Evolutionary conservation across 2,888 invertebrate species (phyloP), one percentile per base, ranked within the genome.

Genomic region (Andrena flavipes): DNA sequence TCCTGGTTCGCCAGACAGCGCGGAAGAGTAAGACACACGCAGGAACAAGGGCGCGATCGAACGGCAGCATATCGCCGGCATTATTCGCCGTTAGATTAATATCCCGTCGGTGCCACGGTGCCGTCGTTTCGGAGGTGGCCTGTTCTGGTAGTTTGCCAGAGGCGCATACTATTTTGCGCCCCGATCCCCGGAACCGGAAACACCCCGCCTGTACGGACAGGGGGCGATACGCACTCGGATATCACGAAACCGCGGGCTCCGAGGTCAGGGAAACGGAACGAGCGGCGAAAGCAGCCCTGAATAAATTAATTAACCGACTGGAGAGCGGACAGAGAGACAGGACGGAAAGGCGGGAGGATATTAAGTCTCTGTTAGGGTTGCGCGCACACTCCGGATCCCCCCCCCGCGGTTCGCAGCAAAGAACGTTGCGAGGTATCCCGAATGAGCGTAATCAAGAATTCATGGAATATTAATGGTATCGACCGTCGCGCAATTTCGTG

Each of bases 131-230:
- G 84, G 87, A 86, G 87, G 87, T 87, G 72, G 84, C 87, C 88
- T 88, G 89, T 90, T 89, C 88, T 92, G 92, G 91, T 90, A 84
- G 77, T 76, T 87, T 92, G 92, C 92, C 92, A 93, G 90, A 88
- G 89, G 85, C 83, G 87, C 82, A 69, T 84, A 87, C 88, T 84
- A 89, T 91, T 90, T 90, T 89, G 84, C 86, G 84, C 84, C 86
- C 86, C 88, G 42, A 42, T 88, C 56, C 56, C 56, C 20, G 87
- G 84, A 89, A 89, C 83, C 88, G 91, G 89, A 90, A 90, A 88
- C 83, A 82, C 76, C 84, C 74, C 75, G 71, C 76, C 65, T 42
- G 42, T 42, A 42, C 16, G 62, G 71, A 49, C 74, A 65, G 16
- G 20, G 16, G 33, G 8, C 67, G 76, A 64, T 82, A 72, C 79